Conservation (phyloP, 2,888 invertebrate species). For the Volucella bombylans region DNA sequence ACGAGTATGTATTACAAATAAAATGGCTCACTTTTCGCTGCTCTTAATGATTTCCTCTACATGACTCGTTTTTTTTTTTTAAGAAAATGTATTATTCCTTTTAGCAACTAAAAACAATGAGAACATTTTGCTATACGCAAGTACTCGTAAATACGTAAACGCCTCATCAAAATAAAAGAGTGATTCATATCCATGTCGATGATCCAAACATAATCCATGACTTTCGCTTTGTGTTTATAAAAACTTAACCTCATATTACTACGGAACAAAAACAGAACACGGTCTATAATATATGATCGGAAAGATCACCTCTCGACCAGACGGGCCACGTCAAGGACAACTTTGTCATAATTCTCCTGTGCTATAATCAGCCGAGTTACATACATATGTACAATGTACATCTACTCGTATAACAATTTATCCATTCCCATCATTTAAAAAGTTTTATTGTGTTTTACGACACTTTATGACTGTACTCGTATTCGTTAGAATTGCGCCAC, state of each 20-base stretch:
- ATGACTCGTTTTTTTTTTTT: too few relatives aligned
- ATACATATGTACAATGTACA: constrained; percentile 21
- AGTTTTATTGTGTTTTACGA: constrained; percentile 26
- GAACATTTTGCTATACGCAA: background rate
- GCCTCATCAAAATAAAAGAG: constrained; percentile 28
- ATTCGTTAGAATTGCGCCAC: constrained; percentile 43
- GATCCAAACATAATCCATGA: constrained; percentile 25
- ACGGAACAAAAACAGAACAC: constrained; percentile 7
- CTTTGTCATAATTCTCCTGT: constrained; percentile 49
- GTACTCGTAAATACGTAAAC: constrained; percentile 9
- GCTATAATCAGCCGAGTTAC: constrained; percentile 41
- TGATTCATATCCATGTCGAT: constrained; percentile 11
- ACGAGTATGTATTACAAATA: too few relatives aligned
- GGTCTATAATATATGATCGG: constrained; percentile 11
- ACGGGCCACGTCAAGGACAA: constrained; percentile 47
- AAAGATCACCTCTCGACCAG: constrained; percentile 28
- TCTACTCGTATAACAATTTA: constrained; percentile 26
- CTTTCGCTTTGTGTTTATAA: constrained; percentile 8
- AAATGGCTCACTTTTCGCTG: too few relatives aligned
- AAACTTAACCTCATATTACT: constrained; percentile 22
- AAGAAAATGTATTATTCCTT: too few relatives aligned
- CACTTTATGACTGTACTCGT: constrained; percentile 14
- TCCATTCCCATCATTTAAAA: constrained; percentile 7
- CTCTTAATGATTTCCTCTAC: too few relatives aligned
- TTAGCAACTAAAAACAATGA: too few relatives aligned